phyloP scores from a whole-genome alignment of 2,797 vertebrate species.

The Betta splendens region DNA sequence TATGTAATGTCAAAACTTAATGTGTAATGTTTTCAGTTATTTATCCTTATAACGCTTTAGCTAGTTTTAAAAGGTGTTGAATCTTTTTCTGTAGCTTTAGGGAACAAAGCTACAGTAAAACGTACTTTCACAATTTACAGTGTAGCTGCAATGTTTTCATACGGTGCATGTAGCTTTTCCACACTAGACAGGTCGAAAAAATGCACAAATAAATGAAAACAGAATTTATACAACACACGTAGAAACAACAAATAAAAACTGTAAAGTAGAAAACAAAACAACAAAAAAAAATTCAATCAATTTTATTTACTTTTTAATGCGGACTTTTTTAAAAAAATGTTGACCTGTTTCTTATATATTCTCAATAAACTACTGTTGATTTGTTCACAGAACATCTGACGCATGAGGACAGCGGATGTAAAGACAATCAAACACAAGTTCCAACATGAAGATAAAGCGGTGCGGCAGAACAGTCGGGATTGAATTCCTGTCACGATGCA shows the following conservation, averaged over 20 bases:
- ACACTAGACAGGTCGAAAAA: neutral
- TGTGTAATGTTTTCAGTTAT: too few species aligned
- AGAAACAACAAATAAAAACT: neutral
- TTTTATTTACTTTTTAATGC: too few species aligned
- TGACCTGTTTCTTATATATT: too few species aligned
- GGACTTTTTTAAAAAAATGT: too few species aligned
- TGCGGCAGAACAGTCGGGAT: slow-evolving; percentile 22
- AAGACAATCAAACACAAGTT: neutral
- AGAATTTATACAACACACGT: too few species aligned
- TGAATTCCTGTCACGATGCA: slow-evolving; percentile 33
- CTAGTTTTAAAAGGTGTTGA: too few species aligned
- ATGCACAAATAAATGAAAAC: neutral
- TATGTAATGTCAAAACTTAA: too few species aligned
- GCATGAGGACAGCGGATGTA: neutral
- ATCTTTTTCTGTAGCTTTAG: too few species aligned
- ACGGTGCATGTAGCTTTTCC: neutral
- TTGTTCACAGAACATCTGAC: neutral
- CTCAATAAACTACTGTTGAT: neutral
- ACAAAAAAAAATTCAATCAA: too few species aligned
- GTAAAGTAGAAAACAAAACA: neutral
- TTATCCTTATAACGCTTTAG: too few species aligned
- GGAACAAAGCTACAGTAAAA: too few species aligned
- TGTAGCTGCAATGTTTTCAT: neutral
- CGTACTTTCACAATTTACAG: too few species aligned
- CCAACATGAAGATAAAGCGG: slow-evolving; percentile 38